A percentile compares a stretch with the other conserved stretches of the same genome.
These are phyloP conservation scores for Gisinianus flammeolus DNA, from an alignment of 2,888 invertebrate species.

Conservation along the genomic window DNA sequence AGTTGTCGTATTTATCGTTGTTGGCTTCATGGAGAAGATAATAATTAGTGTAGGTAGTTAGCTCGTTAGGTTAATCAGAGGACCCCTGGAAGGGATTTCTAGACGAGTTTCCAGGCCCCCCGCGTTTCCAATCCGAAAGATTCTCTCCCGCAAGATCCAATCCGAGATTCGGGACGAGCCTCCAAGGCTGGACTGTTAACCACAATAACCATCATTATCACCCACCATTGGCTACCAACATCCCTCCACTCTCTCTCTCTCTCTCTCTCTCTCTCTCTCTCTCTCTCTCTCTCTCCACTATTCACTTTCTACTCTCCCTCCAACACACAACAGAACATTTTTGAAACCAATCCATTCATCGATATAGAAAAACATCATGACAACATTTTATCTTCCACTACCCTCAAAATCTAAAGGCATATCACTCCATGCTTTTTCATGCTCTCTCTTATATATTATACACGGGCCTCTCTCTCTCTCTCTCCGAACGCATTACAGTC, in stretches of 20 bases:
- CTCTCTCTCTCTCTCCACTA: constrained; percentile 5
- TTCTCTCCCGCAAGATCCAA: constrained; percentile 40
- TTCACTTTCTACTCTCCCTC: neutral
- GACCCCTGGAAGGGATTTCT: constrained; percentile 57
- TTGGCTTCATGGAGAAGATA: constrained; percentile 46
- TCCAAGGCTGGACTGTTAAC: constrained; percentile 42
- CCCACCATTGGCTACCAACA: constrained; percentile 47
- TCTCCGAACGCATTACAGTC: too few relatives aligned
- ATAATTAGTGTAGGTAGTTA: constrained; percentile 59
- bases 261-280: constrained; percentile 3
- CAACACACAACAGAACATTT: neutral
- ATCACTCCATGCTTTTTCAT: too few relatives aligned
- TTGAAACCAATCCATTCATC: neutral
- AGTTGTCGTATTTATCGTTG: neutral
- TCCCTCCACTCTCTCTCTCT: constrained; percentile 18
- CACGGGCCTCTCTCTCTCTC: too few relatives aligned
- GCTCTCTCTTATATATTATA: too few relatives aligned
- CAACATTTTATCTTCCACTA: neutral
- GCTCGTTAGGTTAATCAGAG: constrained; percentile 59
- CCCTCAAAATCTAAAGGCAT: neutral
- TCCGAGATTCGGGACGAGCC: constrained; percentile 46
- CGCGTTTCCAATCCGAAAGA: constrained; percentile 41
- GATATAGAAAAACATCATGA: neutral
- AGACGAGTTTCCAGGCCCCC: constrained; percentile 38
- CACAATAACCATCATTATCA: constrained; percentile 39